Conservation (phyloP, 2,888 invertebrate species). For the Parnassius orleans region DNA sequence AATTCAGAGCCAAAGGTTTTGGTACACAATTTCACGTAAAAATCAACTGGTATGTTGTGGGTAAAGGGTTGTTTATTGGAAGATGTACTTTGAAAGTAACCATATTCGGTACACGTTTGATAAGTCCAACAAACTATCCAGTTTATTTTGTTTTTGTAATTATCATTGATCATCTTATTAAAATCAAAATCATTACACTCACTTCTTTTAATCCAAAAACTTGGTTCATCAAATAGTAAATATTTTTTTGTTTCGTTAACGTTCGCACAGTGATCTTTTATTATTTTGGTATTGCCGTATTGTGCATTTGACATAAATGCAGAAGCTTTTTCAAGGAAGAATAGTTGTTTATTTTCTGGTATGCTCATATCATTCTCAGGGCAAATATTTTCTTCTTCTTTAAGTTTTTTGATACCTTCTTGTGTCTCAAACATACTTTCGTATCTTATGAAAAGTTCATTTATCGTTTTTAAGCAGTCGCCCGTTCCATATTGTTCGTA, state of each 20-base stretch:
- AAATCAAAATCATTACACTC: constrained; percentile 57
- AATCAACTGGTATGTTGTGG: constrained; percentile 61
- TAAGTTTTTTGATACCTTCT: constrained; percentile 52
- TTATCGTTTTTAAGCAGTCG: constrained; percentile 51
- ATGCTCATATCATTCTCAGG: constrained; percentile 51
- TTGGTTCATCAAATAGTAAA: constrained; percentile 35
- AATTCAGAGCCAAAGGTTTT: constrained; percentile 65
- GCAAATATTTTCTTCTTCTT: constrained; percentile 62
- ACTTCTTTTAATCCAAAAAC: constrained; percentile 41
- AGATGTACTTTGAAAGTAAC: constrained; percentile 85
- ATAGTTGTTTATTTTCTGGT: constrained; percentile 56
- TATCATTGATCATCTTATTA: constrained; percentile 46
- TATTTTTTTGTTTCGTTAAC: constrained; percentile 32
- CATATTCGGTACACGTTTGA: constrained; percentile 90
- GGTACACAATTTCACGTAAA: constrained; percentile 61
- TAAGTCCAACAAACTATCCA: constrained; percentile 81
- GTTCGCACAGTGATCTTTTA: constrained; percentile 50
- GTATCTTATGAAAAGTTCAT: constrained; percentile 49
- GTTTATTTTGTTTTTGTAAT: constrained; percentile 40
- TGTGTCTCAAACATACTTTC: constrained; percentile 48
- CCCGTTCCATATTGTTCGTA: constrained; percentile 57
- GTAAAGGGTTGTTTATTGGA: constrained; percentile 81
- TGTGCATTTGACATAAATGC: constrained; percentile 55
- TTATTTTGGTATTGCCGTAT: constrained; percentile 49
- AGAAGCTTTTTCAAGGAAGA: constrained; percentile 51